A percentile compares a stretch with the other conserved stretches of the same genome.
phyloP scores from a whole-genome alignment of 1,140 invertebrate species.

The Brachionus paranguensis region DNA sequence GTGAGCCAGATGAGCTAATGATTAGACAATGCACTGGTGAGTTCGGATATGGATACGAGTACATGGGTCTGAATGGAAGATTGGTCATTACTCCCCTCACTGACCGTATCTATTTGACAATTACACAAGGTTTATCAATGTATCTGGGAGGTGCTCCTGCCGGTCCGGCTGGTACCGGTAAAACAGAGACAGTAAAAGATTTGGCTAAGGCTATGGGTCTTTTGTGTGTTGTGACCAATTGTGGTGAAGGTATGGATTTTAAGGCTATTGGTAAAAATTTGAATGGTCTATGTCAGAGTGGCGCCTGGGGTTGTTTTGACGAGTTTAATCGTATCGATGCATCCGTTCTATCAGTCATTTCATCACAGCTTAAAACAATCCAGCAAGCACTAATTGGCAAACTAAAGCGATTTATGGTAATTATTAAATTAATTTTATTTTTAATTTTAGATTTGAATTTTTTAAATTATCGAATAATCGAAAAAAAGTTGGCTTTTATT shows the following conservation, averaged over 20 bases:
- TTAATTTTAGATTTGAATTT: background rate
- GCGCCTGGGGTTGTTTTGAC: slow-evolving; percentile 72
- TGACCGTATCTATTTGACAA: slow-evolving; percentile 80
- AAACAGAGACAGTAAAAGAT: slow-evolving; percentile 84
- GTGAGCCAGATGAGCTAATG: slow-evolving; percentile 70
- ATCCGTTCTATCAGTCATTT: slow-evolving; percentile 81
- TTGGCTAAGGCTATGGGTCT: slow-evolving; percentile 77
- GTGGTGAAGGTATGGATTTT: slow-evolving; percentile 84
- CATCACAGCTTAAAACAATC: slow-evolving; percentile 79
- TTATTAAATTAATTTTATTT: background rate
- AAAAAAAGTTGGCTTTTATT: background rate
- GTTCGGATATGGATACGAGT: slow-evolving; percentile 87
- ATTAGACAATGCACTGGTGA: slow-evolving; percentile 78
- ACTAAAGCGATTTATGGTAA: slow-evolving; percentile 61
- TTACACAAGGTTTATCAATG: slow-evolving; percentile 81
- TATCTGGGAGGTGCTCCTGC: slow-evolving; percentile 84
- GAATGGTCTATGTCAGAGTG: slow-evolving; percentile 67
- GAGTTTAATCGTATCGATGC: slow-evolving; percentile 85
- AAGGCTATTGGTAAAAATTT: slow-evolving; percentile 74
- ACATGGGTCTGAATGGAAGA: slow-evolving; percentile 82
- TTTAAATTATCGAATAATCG: too few relatives aligned
- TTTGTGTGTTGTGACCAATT: slow-evolving; percentile 81
- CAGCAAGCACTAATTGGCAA: slow-evolving; percentile 71
- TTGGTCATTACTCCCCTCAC: slow-evolving; percentile 83
- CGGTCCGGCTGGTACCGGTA: slow-evolving; percentile 66